Conservation (phyloP, 1,140 invertebrate genomes). For the Zophobas morio region DNA sequence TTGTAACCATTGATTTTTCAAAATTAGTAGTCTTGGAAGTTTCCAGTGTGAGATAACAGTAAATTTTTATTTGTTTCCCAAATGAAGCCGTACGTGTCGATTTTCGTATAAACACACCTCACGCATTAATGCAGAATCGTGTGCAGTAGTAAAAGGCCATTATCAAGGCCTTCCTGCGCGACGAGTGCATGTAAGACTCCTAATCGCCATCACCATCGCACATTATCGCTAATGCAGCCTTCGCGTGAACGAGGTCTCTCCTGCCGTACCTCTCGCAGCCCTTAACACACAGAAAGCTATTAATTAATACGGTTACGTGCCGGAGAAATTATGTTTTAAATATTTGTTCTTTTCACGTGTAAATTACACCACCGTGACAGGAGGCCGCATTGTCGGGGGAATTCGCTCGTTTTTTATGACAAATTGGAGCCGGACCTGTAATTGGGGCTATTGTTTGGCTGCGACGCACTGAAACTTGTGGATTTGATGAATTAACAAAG, state of each 20-base stretch:
- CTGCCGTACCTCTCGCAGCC: conserved; percentile 44
- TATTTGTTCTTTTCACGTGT: conserved; percentile 51
- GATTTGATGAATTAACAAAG: too few species aligned
- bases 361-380: conserved; percentile 42
- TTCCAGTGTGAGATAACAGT: too few species aligned
- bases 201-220: conserved; percentile 59
- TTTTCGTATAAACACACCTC: conserved; percentile 11
- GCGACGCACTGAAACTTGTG: too few species aligned
- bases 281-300: conserved; percentile 51
- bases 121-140: conserved; percentile 18
- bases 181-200: conserved; percentile 51
- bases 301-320: conserved; percentile 59
- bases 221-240: conserved; percentile 60
- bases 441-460: too few species aligned
- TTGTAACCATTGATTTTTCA: too few species aligned
- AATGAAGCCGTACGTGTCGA: not conserved
- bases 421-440: not conserved
- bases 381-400: not conserved
- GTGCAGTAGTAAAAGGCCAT: conserved; percentile 50
- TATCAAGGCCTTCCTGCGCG: conserved; percentile 51
- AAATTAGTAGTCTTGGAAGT: too few species aligned
- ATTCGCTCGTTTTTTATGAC: conserved; percentile 15
- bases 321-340: conserved; percentile 56
- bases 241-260: conserved; percentile 56
- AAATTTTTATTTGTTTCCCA: not conserved